A percentile compares a stretch with the other conserved stretches of the same genome.
Conservation (phyloP, 2,888 invertebrate genomes). For the Patella caerulea region DNA sequence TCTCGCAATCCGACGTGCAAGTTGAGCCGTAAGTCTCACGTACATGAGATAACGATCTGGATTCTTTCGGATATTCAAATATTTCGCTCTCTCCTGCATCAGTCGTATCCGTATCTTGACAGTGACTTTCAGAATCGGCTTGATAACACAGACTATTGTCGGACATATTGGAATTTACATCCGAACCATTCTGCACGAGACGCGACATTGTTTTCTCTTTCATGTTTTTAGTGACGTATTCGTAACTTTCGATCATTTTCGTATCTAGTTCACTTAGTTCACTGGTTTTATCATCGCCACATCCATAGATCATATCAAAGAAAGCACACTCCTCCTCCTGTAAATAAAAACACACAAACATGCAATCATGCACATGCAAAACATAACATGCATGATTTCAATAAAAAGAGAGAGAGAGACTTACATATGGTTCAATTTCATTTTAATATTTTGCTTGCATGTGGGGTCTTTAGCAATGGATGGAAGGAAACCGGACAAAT, state of each 20-base stretch:
- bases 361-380: conserved; percentile 15
- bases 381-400: no score
- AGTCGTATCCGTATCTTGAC: background rate
- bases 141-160: background rate
- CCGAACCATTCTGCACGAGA: background rate
- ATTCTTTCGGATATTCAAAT: background rate
- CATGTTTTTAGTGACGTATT: background rate
- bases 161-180: background rate
- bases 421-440: no score
- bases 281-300: background rate
- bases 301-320: conserved; percentile 16
- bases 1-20: background rate
- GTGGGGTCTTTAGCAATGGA: no score
- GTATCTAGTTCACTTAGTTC: background rate
- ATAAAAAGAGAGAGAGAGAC: no score
- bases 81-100: background rate
- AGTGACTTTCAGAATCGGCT: background rate
- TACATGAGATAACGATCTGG: background rate
- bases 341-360: background rate
- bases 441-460: no score
- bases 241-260: background rate
- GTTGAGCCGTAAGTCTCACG: background rate
- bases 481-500: no score
- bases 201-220: background rate
- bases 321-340: conserved; percentile 16